These are phyloP conservation scores for Hyalella azteca DNA, from an alignment of 2,888 invertebrate species.

Conservation along the genomic window DNA sequence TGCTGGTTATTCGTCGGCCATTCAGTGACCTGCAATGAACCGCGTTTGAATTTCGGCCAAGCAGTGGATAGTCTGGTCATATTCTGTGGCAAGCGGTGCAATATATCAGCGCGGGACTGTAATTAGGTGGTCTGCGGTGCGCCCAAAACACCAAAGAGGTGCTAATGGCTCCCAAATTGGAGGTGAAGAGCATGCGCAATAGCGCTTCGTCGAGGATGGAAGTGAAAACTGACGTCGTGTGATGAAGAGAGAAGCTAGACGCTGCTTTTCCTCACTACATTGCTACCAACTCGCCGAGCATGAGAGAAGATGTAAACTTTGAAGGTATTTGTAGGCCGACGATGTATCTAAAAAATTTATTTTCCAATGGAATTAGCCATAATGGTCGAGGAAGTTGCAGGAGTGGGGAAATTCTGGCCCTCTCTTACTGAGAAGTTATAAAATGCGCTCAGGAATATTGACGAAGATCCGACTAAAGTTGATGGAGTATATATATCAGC, in stretches of 20 bases:
- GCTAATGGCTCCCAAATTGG: constrained; percentile 31
- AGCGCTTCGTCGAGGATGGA: constrained; percentile 21
- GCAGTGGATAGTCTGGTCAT: neutral
- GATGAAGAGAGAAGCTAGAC: neutral
- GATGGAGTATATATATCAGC: no score
- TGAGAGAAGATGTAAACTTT: neutral
- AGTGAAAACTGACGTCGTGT: constrained; percentile 16
- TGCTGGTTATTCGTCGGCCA: no score
- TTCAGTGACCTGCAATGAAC: neutral
- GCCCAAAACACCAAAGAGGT: constrained; percentile 29
- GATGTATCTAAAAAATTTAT: neutral
- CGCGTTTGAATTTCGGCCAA: neutral
- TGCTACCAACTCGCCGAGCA: neutral
- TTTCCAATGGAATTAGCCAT: constrained; percentile 4
- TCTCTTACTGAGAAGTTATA: no score
- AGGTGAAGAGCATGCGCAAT: constrained; percentile 37
- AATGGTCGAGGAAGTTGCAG: neutral
- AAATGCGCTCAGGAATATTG: no score
- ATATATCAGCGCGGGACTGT: constrained; percentile 11
- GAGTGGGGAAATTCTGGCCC: neutral
- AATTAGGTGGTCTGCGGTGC: constrained; percentile 19
- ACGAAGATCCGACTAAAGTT: no score
- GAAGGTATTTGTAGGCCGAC: no score
- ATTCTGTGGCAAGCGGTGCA: constrained; percentile 21
- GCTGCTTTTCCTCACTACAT: neutral